phyloP scores from a whole-genome alignment of 2,888 invertebrate genomes.

The Nemapogon koenigi region DNA sequence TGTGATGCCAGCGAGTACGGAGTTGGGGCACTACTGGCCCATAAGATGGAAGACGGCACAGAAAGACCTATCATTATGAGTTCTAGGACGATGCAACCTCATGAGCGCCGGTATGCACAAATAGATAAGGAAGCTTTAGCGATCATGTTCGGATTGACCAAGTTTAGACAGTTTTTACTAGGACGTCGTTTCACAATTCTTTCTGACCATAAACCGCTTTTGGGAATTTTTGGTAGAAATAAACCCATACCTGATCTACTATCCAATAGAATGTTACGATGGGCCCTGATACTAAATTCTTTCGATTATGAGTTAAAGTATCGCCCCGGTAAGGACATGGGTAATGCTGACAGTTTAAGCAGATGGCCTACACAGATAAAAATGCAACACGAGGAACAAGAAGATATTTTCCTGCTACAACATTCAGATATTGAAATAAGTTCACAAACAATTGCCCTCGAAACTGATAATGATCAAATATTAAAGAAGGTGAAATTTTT shows the following conservation, averaged over 20 bases:
- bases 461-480: constrained; percentile 6
- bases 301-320: constrained; percentile 7
- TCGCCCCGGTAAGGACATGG: constrained; percentile 2
- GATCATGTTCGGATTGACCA: constrained; percentile 17
- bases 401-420: constrained; percentile 5
- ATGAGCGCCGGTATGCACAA: constrained; percentile 15
- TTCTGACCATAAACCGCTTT: constrained; percentile 17
- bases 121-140: constrained; percentile 18
- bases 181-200: constrained; percentile 14
- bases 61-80: constrained; percentile 16
- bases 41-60: constrained; percentile 15
- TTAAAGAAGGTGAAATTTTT: constrained; percentile 5
- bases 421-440: not conserved
- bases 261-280: constrained; percentile 17
- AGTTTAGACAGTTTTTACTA: constrained; percentile 15
- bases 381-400: not conserved
- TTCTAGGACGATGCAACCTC: constrained; percentile 14
- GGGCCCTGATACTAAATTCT: constrained; percentile 15
- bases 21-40: constrained; percentile 15
- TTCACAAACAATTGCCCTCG: constrained; percentile 1
- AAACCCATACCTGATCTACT: constrained; percentile 16
- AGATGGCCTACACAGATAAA: constrained; percentile 3
- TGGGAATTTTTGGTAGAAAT: constrained; percentile 10
- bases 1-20: constrained; percentile 19
- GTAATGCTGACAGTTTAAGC: constrained; percentile 2